Evolutionary conservation across 53 echinoderm and acorn worm genomes (phyloP).

Genomic region (Zoroaster sp.): DNA sequence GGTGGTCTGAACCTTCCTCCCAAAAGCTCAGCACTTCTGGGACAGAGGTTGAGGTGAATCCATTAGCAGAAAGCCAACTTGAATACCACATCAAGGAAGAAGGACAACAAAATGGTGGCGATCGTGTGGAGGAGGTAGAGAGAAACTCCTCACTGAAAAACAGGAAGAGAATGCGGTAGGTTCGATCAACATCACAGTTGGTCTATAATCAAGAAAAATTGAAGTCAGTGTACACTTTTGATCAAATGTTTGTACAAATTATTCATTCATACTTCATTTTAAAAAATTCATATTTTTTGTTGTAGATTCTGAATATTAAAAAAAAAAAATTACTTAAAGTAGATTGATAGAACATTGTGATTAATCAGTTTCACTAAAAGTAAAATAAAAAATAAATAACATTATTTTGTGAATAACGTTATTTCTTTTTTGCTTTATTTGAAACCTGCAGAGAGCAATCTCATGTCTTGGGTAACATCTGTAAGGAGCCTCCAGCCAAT

Average conservation of each 20-base stretch:
- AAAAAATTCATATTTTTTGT: too few species aligned
- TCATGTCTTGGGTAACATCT: too few species aligned
- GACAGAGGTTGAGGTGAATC: background rate
- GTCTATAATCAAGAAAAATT: background rate
- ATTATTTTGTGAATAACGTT: background rate
- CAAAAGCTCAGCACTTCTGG: slow-evolving; percentile 5
- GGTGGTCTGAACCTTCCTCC: slow-evolving; percentile 29
- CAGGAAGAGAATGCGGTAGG: background rate
- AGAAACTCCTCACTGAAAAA: background rate
- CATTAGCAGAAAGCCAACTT: background rate
- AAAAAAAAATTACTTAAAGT: background rate
- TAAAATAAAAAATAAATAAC: background rate
- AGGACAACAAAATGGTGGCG: background rate
- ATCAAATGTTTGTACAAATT: too few species aligned
- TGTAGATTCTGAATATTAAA: background rate
- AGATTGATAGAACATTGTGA: background rate
- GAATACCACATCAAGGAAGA: background rate
- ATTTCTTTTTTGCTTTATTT: background rate
- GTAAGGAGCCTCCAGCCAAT: background rate
- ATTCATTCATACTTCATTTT: too few species aligned
- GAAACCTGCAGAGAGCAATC: background rate
- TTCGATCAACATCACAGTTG: background rate
- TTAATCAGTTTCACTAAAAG: background rate
- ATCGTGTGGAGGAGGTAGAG: background rate
- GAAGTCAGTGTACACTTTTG: too few species aligned